These are phyloP conservation scores for Coleophora flavipennella DNA, from an alignment of 2,888 invertebrate genomes.

Conservation along the genomic window DNA sequence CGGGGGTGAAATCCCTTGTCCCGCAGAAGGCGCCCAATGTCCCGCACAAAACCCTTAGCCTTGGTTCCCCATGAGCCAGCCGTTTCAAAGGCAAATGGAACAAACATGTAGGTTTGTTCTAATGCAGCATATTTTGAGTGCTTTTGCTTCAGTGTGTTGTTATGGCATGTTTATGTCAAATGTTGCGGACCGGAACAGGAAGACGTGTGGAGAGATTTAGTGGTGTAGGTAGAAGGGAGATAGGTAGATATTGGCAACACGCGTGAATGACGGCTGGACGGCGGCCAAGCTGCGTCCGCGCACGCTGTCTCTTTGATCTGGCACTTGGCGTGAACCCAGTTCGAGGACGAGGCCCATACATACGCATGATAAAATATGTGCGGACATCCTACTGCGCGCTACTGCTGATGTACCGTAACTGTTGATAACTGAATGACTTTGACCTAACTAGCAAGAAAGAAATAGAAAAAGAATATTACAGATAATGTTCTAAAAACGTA, in stretches of 20 bases:
- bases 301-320: not conserved
- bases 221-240: conserved; percentile 27
- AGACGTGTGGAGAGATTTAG: conserved; percentile 29
- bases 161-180: conserved; percentile 21
- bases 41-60: too few relatives aligned
- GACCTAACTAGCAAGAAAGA: too few relatives aligned
- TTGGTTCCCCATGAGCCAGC: too few relatives aligned
- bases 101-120: too few relatives aligned
- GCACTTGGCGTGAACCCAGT: conserved; percentile 40
- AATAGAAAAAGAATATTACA: too few relatives aligned
- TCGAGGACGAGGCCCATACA: conserved; percentile 40
- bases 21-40: too few relatives aligned
- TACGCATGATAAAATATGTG: conserved; percentile 11
- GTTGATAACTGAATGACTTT: not conserved
- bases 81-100: too few relatives aligned
- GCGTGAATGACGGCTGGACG: conserved; percentile 45
- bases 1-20: too few relatives aligned
- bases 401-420: not conserved
- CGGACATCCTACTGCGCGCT: not conserved
- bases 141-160: too few relatives aligned
- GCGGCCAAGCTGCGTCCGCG: conserved; percentile 21
- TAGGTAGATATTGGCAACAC: conserved; percentile 25
- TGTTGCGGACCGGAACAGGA: conserved; percentile 48
- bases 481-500: too few relatives aligned
- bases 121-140: too few relatives aligned